Conservation (phyloP, 2,888 invertebrate genomes). For the Linnaemya tessellans region DNA sequence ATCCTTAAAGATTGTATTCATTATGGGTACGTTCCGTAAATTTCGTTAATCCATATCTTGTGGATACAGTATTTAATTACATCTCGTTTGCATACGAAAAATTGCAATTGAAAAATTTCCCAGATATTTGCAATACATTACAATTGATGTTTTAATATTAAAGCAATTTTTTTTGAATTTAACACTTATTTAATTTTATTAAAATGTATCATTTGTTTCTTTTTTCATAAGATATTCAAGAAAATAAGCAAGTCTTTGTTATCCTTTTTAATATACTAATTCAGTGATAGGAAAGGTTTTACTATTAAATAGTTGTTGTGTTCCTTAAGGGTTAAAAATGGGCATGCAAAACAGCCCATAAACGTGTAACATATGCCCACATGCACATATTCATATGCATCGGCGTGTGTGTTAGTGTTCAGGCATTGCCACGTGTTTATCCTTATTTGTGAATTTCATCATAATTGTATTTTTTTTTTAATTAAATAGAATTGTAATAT, state of each 20-base stretch:
- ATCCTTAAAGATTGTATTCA: too few relatives aligned
- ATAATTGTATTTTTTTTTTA: neutral
- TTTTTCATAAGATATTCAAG: too few relatives aligned
- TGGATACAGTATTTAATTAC: too few relatives aligned
- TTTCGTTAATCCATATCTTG: too few relatives aligned
- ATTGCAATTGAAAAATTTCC: too few relatives aligned
- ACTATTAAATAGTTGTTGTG: neutral
- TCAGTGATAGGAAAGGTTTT: neutral
- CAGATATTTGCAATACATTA: too few relatives aligned
- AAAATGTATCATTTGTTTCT: too few relatives aligned
- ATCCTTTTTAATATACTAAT: neutral
- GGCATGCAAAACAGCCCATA: neutral
- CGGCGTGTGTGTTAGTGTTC: neutral
- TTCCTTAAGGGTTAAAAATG: neutral
- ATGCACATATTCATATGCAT: neutral
- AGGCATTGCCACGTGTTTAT: constrained; percentile 60
- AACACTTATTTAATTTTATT: too few relatives aligned
- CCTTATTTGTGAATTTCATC: constrained; percentile 10
- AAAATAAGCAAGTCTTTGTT: neutral
- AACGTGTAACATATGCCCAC: neutral
- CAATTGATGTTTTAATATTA: too few relatives aligned
- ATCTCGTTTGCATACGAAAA: too few relatives aligned
- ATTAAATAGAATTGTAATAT: neutral
- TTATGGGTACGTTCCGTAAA: too few relatives aligned
- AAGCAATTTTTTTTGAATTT: too few relatives aligned